Conservation (phyloP, 2,113 vertebrate species). For the Bufo bufo region DNA sequence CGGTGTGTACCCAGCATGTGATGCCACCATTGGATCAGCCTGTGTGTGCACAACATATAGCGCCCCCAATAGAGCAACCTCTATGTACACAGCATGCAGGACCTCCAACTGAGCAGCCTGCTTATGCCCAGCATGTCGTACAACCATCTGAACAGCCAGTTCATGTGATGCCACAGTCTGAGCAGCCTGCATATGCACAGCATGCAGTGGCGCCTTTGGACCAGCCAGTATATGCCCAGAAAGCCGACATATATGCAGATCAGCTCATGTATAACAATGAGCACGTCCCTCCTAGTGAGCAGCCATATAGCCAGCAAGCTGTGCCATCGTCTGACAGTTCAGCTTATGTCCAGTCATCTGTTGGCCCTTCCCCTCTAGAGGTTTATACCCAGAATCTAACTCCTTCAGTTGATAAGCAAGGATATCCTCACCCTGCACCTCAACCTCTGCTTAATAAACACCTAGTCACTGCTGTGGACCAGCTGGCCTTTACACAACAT, state of each 20-base stretch:
- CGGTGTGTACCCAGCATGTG: not conserved
- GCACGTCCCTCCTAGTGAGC: not conserved
- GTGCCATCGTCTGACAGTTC: constrained; percentile 2
- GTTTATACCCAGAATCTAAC: not conserved
- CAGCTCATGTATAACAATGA: not conserved
- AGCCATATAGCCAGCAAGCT: constrained; percentile 15
- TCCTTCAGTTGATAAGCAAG: not conserved
- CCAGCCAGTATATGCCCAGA: not conserved
- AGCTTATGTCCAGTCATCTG: not conserved
- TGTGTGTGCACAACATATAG: not conserved
- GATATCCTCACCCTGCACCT: constrained; percentile 9
- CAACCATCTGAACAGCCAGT: not conserved
- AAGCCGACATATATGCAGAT: not conserved
- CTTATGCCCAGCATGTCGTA: not conserved
- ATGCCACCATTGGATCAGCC: not conserved
- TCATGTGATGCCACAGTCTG: not conserved
- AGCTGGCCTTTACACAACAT: constrained; percentile 2
- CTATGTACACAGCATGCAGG: not conserved
- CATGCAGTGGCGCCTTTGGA: not conserved
- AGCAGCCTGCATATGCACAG: not conserved
- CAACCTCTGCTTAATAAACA: not conserved
- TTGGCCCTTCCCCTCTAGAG: not conserved
- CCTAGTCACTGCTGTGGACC: not conserved
- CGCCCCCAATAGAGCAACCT: not conserved
- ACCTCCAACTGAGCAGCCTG: not conserved